phyloP scores from a whole-genome alignment of 1,140 invertebrate genomes.

The Drosophila leontia region DNA sequence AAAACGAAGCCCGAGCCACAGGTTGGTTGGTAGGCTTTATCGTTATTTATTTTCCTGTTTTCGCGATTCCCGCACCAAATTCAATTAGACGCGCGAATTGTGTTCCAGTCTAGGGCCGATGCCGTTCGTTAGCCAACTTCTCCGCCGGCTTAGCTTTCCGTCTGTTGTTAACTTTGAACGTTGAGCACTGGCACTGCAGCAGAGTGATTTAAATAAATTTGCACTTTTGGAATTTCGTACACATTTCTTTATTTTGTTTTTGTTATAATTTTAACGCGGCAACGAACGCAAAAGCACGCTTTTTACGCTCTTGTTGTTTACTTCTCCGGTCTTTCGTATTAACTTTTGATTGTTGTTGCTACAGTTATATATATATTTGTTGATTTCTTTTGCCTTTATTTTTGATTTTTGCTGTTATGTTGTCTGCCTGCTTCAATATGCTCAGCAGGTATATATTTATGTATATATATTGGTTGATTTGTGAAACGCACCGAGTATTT shows the following conservation, averaged over 20 bases:
- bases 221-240: constrained; percentile 56
- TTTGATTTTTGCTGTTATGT: constrained; percentile 12
- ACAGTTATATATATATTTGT: constrained; percentile 15
- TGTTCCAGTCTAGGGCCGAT: constrained; percentile 29
- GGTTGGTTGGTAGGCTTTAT: constrained; percentile 40
- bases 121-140: constrained; percentile 14
- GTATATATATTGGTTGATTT: constrained; percentile 10
- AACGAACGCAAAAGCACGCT: constrained; percentile 36
- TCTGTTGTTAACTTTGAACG: constrained; percentile 32
- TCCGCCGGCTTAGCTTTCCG: neutral
- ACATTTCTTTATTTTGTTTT: constrained; percentile 34
- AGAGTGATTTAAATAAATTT: constrained; percentile 39
- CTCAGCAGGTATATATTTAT: constrained; percentile 10
- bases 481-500: constrained; percentile 19
- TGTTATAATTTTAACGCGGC: constrained; percentile 24
- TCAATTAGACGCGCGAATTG: constrained; percentile 48
- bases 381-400: constrained; percentile 16
- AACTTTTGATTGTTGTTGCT: constrained; percentile 61
- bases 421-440: constrained; percentile 5
- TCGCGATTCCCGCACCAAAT: constrained; percentile 39
- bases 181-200: constrained; percentile 24
- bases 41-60: constrained; percentile 19
- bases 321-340: constrained; percentile 18
- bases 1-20: constrained; percentile 43
- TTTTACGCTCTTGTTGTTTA: constrained; percentile 18